phyloP scores from a whole-genome alignment of 2,113 vertebrate species.

The Oncorhynchus keta region DNA sequence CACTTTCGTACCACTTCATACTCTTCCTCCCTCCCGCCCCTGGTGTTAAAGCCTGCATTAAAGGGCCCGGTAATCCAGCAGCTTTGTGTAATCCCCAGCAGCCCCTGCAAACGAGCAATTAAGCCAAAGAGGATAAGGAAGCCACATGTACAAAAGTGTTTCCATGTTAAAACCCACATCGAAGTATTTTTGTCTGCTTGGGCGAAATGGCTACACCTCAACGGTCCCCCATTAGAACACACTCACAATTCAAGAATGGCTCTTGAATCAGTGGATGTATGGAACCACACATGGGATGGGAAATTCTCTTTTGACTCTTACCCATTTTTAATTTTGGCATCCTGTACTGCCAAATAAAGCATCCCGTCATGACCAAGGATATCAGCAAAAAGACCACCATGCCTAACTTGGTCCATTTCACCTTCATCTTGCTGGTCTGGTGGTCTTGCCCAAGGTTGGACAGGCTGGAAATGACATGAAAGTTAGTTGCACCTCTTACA shows the following conservation, averaged over 20 bases:
- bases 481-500: background rate
- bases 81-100: conserved; percentile 60
- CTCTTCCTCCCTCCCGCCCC: conserved; percentile 6
- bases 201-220: background rate
- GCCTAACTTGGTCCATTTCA: conserved; percentile 75
- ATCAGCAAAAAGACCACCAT: conserved; percentile 80
- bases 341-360: conserved; percentile 77
- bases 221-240: background rate
- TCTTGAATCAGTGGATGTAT: conserved; percentile 32
- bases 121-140: conserved; percentile 44
- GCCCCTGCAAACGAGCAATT: conserved; percentile 53
- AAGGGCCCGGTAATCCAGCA: conserved; percentile 45
- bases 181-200: background rate
- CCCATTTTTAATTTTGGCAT: conserved; percentile 63
- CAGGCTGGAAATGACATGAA: background rate
- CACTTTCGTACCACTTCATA: background rate
- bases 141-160: conserved; percentile 1
- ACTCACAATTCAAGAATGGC: background rate
- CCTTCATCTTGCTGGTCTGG: conserved; percentile 61
- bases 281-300: background rate
- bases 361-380: conserved; percentile 80
- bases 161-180: background rate
- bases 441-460: background rate
- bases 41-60: conserved; percentile 47
- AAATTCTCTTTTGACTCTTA: conserved; percentile 25